Percentiles rank a stretch among this genome's conserved stretches.
Evolutionary conservation across 2,888 invertebrate genomes (phyloP).

Genomic region (Scaptomyza flava): DNA sequence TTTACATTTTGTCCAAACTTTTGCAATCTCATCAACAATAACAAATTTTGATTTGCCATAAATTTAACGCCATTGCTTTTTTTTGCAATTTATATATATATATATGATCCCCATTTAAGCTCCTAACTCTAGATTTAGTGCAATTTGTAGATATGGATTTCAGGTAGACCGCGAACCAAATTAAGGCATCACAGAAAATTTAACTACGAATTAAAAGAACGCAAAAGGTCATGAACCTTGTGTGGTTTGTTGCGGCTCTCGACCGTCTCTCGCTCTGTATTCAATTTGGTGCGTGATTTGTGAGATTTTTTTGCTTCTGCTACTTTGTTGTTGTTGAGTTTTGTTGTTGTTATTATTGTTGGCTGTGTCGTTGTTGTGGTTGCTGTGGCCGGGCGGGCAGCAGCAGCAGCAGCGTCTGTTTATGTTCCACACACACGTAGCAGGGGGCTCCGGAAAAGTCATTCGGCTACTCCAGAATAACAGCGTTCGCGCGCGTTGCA

Average conservation of each 20-base stretch:
- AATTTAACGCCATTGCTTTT: conserved; percentile 26
- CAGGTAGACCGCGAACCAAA: conserved; percentile 16
- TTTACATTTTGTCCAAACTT: conserved; percentile 43
- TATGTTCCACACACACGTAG: conserved; percentile 73
- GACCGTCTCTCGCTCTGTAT: conserved; percentile 14
- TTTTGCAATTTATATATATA: not conserved
- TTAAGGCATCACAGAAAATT: conserved; percentile 19
- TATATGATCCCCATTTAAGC: not conserved
- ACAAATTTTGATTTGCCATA: conserved; percentile 16
- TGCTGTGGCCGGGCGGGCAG: conserved; percentile 25
- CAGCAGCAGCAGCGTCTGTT: conserved; percentile 42
- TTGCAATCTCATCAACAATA: conserved; percentile 7
- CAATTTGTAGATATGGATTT: conserved; percentile 1
- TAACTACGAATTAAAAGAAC: conserved; percentile 17
- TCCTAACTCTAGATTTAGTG: not conserved
- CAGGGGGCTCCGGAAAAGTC: conserved; percentile 70
- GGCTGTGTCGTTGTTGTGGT: conserved; percentile 14
- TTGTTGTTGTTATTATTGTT: conserved; percentile 13
- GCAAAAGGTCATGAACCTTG: conserved; percentile 68
- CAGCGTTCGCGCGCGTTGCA: conserved; percentile 52
- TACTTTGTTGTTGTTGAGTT: conserved; percentile 16
- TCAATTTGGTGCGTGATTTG: conserved; percentile 46
- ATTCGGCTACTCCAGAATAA: conserved; percentile 77
- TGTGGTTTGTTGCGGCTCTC: conserved; percentile 38
- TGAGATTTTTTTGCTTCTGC: conserved; percentile 34